phyloP scores from a whole-genome alignment of 2,797 vertebrate genomes.

The Cynopterus sphinx region DNA sequence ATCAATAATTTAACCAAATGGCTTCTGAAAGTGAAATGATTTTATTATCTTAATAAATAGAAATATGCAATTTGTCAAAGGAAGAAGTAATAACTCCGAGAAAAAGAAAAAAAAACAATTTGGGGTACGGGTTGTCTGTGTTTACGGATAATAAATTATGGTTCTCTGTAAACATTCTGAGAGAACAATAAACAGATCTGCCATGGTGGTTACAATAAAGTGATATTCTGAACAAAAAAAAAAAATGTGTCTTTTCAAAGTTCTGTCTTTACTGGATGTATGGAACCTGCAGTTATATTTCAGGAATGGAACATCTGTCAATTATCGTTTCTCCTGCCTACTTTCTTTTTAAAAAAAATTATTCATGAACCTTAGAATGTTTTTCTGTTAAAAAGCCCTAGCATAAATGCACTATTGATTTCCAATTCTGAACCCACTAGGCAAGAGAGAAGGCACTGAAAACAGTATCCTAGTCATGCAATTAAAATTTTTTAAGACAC shows the following conservation, averaged over 20 bases:
- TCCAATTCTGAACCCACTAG: background rate
- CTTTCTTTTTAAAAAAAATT: background rate
- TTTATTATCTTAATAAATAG: background rate
- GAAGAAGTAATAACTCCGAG: background rate
- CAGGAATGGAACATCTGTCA: background rate
- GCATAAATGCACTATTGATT: background rate
- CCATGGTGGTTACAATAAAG: background rate
- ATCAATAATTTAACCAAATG: background rate
- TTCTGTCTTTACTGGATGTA: background rate
- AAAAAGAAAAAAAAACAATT: background rate
- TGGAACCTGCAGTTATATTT: background rate
- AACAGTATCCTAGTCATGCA: background rate
- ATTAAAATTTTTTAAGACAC: background rate
- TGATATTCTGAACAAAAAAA: background rate
- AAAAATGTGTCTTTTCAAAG: background rate
- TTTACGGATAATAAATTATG: background rate
- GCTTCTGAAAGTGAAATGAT: background rate
- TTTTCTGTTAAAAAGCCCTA: background rate
- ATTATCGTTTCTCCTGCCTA: background rate
- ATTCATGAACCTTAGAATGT: background rate
- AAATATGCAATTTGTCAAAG: background rate
- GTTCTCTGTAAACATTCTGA: background rate
- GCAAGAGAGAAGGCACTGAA: background rate
- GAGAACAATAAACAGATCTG: background rate
- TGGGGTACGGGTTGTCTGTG: background rate